Base-by-base conservation (phyloP, 1,140 invertebrate species). In the Asobara japonica region DNA sequence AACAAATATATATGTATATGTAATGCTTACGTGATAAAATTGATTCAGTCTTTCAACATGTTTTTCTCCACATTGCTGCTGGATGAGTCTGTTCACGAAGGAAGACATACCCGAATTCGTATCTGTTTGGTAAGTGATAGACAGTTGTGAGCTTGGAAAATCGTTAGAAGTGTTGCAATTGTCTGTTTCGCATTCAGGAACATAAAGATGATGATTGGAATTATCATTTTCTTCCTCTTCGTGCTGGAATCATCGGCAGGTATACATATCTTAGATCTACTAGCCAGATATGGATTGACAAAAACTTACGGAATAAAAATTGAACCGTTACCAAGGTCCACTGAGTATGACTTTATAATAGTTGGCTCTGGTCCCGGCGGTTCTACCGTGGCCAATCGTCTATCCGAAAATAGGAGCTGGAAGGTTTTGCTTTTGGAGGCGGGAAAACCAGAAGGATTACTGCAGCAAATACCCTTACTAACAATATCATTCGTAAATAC, bases 291-390 rank as follows among this genome's bases (percentile, higher is more conserved):
- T 16, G 41, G 41, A 48, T 18, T 18, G 5, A 18, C 11, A 20
- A 75, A 29, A 1, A 61, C 16, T 67, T 74, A 70, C 72, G 73
- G 72, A 6, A 73, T 73, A 27, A n/a, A n/a, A n/a, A 73, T 56
- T 3, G 20, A 76, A 38, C 29, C 76, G 64, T 72, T 74, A 1
- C 65, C 74, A 5, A 72, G 8, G 1, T 25, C 68, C 10, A 77
- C 48, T 5, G 74, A 70, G 7, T 89, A 87, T 73, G 88, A 89
- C 36, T 89, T 89, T 38, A 84, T 89, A 18, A 72, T 89, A 0
- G 85, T 89, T 0, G 92, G 92, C 7, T 90, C 90, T 1, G 92
- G 92, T 22, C 90, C 90, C 0, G 89, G 89, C 0, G 91, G 91
- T 7, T 89, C 89, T 13, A 89, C 89, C 0, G 67, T 92, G 13